phyloP scores from a whole-genome alignment of 2,888 invertebrate species.

The Melangyna quadrimaculata region DNA sequence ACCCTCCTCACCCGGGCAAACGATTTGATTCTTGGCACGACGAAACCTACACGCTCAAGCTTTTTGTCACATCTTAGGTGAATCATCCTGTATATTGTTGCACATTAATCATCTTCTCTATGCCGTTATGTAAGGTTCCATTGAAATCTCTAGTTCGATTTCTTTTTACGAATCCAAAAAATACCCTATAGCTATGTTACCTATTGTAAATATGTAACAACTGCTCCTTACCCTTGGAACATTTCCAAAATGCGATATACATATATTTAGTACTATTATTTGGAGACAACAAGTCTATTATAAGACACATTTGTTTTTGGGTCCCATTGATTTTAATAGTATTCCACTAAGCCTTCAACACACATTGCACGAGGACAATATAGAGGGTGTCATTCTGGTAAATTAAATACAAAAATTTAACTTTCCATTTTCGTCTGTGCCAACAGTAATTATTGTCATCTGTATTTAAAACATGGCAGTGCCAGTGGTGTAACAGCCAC shows the following conservation, averaged over 20 bases:
- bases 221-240: not conserved
- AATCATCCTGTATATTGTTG: too few species aligned
- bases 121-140: too few species aligned
- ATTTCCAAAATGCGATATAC: not conserved
- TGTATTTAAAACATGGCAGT: not conserved
- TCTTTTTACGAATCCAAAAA: too few species aligned
- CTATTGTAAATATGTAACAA: too few species aligned
- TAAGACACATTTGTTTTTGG: not conserved
- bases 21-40: too few species aligned
- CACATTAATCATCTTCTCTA: too few species aligned
- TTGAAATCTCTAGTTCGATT: too few species aligned
- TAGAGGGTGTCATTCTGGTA: not conserved
- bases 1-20: too few species aligned
- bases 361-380: not conserved
- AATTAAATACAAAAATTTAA: not conserved
- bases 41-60: too few species aligned
- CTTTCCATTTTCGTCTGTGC: conserved; percentile 1
- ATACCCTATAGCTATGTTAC: too few species aligned
- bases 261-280: not conserved
- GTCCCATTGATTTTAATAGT: not conserved
- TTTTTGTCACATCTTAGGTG: too few species aligned
- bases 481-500: not conserved
- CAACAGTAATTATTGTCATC: not conserved
- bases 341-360: not conserved
- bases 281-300: not conserved